phyloP scores from a whole-genome alignment of 2,113 vertebrate genomes.

The Nyctereutes procyonoides region DNA sequence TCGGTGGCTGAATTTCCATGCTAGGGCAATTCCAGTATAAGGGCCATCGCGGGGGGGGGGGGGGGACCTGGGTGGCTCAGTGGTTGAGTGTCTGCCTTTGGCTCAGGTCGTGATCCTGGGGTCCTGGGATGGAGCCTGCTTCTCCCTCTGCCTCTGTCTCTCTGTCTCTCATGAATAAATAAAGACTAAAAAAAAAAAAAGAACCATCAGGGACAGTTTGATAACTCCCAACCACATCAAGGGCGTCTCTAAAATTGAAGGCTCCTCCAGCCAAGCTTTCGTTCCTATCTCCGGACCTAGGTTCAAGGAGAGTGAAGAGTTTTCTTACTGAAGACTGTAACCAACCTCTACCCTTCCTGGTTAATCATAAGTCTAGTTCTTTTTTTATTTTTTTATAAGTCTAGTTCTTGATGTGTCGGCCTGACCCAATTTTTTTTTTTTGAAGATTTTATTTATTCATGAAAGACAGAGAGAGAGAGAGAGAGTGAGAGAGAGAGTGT shows the following conservation, averaged over 20 bases:
- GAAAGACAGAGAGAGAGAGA: no score
- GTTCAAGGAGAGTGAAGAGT: background rate
- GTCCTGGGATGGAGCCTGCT: no score
- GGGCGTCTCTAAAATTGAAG: background rate
- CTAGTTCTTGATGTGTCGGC: background rate
- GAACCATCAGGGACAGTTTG: background rate
- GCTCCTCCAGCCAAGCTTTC: background rate
- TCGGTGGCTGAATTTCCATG: background rate
- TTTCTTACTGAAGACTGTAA: background rate
- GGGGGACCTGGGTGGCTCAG: no score
- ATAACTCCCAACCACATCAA: background rate
- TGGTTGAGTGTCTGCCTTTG: no score
- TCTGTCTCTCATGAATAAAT: no score
- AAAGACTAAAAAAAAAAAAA: background rate
- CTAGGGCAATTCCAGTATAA: background rate
- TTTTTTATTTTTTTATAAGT: no score
- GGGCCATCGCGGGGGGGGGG: no score
- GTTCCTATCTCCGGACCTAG: background rate
- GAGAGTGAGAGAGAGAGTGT: no score
- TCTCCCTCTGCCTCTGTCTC: no score
- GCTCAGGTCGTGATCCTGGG: no score
- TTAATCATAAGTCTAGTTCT: background rate
- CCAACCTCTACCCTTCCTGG: background rate
- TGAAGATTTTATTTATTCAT: no score
- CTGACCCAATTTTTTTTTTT: no score